Conservation (phyloP, 2,888 invertebrate species). For the Phytoseiulus persimilis region DNA sequence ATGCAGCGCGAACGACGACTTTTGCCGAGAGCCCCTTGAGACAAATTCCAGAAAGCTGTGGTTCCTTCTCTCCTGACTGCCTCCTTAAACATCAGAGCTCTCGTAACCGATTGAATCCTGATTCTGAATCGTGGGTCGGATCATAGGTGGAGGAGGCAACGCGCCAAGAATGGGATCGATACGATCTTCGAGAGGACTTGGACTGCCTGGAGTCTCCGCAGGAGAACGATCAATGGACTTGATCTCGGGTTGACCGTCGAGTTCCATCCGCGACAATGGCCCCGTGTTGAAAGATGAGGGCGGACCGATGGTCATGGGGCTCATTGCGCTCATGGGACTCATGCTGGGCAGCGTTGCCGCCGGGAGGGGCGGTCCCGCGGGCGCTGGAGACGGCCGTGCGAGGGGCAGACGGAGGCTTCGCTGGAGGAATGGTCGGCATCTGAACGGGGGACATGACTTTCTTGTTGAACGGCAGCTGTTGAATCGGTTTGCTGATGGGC, state of each 20-base stretch:
- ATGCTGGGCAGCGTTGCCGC: slow-evolving; percentile 30
- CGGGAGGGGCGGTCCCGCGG: slow-evolving; percentile 22
- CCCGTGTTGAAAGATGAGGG: slow-evolving; percentile 19
- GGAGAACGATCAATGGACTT: slow-evolving; percentile 34
- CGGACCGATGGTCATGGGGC: slow-evolving; percentile 15
- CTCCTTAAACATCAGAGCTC: slow-evolving; percentile 14
- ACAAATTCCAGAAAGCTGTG: too few species aligned
- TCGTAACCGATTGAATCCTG: slow-evolving; percentile 36
- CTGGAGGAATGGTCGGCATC: not conserved
- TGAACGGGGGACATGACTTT: not conserved
- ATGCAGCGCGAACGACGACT: too few species aligned
- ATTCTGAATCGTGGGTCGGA: slow-evolving; percentile 20
- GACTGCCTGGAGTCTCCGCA: slow-evolving; percentile 16
- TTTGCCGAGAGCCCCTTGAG: not conserved
- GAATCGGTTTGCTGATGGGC: not conserved
- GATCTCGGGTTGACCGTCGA: slow-evolving; percentile 27
- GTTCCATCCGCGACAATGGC: slow-evolving; percentile 29
- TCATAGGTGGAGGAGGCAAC: slow-evolving; percentile 12
- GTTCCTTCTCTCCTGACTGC: too few species aligned
- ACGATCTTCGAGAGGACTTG: not conserved
- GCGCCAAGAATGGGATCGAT: slow-evolving; percentile 22
- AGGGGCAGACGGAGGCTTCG: slow-evolving; percentile 24
- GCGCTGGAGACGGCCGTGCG: slow-evolving; percentile 30
- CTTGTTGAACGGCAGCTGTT: not conserved
- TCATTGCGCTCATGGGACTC: slow-evolving; percentile 21